Evolutionary conservation across 1,140 invertebrate species (phyloP).

Genomic region (Zaprionus africanus): DNA sequence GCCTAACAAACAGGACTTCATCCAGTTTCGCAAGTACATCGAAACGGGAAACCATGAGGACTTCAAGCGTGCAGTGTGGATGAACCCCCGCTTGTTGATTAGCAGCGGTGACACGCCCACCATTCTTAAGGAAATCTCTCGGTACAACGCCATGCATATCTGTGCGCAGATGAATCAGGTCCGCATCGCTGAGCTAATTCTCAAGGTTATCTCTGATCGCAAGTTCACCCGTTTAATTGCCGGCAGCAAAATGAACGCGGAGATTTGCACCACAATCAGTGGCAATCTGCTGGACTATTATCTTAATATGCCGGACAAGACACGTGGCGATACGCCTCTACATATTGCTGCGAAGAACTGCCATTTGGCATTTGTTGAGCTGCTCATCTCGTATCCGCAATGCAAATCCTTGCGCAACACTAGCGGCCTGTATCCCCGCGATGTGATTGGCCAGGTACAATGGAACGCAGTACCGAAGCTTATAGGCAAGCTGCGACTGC

Average conservation of each 20-base stretch:
- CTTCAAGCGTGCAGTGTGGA: slow-evolving; percentile 89
- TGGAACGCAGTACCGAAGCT: slow-evolving; percentile 83
- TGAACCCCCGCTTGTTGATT: slow-evolving; percentile 94
- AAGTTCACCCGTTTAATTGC: slow-evolving; percentile 91
- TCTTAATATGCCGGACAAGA: slow-evolving; percentile 97
- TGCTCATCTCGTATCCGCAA: slow-evolving; percentile 91
- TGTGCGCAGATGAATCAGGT: slow-evolving; percentile 89
- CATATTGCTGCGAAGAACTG: slow-evolving; percentile 97
- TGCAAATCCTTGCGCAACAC: slow-evolving; percentile 91
- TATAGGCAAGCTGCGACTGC: slow-evolving; percentile 86
- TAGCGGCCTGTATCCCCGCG: slow-evolving; percentile 89
- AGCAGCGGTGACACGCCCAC: slow-evolving; percentile 95
- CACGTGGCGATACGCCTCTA: slow-evolving; percentile 94
- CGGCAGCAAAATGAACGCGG: slow-evolving; percentile 87
- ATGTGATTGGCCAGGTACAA: slow-evolving; percentile 88
- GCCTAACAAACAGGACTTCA: slow-evolving; percentile 91
- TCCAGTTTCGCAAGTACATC: slow-evolving; percentile 90
- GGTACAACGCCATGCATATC: slow-evolving; percentile 96
- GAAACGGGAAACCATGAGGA: slow-evolving; percentile 89
- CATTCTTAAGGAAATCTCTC: slow-evolving; percentile 92
- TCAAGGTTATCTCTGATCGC: slow-evolving; percentile 90
- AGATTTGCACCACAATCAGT: slow-evolving; percentile 79
- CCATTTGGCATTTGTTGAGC: slow-evolving; percentile 89
- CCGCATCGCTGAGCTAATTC: slow-evolving; percentile 90
- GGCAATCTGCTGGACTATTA: slow-evolving; percentile 93